These are phyloP conservation scores for Drosophila kurseongensis DNA, from an alignment of 1,140 invertebrate species.

Conservation along the genomic window DNA sequence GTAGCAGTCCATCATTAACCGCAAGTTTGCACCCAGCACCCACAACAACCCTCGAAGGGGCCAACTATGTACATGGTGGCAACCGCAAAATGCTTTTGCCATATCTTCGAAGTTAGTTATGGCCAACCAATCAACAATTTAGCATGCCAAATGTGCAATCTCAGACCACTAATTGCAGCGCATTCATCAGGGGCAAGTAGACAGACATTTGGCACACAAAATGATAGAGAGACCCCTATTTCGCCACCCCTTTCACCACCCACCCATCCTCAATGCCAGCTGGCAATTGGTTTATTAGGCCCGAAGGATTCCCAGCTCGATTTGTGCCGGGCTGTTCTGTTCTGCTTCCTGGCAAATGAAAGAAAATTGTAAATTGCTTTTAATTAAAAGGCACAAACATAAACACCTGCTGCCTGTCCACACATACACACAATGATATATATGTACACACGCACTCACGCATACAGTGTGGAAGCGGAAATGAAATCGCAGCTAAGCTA, in stretches of 20 bases:
- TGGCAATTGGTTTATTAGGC: constrained; percentile 55
- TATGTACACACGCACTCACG: constrained; percentile 25
- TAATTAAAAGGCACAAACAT: constrained; percentile 83
- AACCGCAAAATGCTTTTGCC: constrained; percentile 41
- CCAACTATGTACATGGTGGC: constrained; percentile 5
- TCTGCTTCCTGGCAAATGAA: constrained; percentile 54
- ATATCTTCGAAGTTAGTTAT: constrained; percentile 58
- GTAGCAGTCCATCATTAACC: constrained; percentile 48
- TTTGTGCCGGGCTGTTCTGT: constrained; percentile 20
- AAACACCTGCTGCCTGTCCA: constrained; percentile 75
- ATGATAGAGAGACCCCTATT: constrained; percentile 32
- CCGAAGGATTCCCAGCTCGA: constrained; percentile 42
- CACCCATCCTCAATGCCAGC: constrained; percentile 16
- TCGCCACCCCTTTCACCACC: background rate
- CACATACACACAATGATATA: constrained; percentile 7
- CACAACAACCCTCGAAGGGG: background rate
- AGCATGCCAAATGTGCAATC: constrained; percentile 76
- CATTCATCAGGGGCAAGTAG: constrained; percentile 68
- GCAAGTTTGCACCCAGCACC: constrained; percentile 10
- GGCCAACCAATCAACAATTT: constrained; percentile 45
- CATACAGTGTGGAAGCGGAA: constrained; percentile 39
- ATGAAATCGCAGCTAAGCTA: constrained; percentile 66
- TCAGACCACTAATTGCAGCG: constrained; percentile 76
- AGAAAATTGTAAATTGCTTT: constrained; percentile 82
- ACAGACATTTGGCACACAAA: constrained; percentile 55